Conservation (phyloP, 1,140 invertebrate genomes). For the Plutomurus gul region DNA sequence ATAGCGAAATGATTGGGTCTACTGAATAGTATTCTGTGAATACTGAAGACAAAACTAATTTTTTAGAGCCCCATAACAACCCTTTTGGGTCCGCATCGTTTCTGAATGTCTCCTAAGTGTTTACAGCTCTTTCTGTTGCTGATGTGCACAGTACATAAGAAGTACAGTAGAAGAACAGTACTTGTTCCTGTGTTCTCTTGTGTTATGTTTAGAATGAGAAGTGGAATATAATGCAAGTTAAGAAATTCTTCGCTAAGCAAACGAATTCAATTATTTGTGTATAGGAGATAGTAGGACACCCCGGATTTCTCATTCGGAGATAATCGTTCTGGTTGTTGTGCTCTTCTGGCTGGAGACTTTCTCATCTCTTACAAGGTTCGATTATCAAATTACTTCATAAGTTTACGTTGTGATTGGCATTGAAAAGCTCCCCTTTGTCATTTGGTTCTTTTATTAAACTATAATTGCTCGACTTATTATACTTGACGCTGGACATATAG, state of each 20-base stretch:
- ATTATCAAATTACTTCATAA: conserved; percentile 4
- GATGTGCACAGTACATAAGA: too few relatives aligned
- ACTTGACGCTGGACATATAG: too few relatives aligned
- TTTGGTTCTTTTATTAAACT: neutral
- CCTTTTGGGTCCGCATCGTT: too few relatives aligned
- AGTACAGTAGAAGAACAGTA: too few relatives aligned
- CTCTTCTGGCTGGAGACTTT: neutral
- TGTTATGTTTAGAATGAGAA: conserved; percentile 21
- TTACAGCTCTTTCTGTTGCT: too few relatives aligned
- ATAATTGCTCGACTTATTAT: too few relatives aligned
- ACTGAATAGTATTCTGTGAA: too few relatives aligned
- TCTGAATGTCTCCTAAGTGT: too few relatives aligned
- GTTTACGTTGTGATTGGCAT: neutral
- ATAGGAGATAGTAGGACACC: conserved; percentile 5
- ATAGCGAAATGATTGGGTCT: too few relatives aligned
- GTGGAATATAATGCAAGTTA: conserved; percentile 9
- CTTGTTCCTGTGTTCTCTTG: neutral
- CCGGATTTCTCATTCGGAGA: neutral
- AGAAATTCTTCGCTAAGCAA: neutral
- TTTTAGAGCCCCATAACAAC: too few relatives aligned
- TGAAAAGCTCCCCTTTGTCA: neutral
- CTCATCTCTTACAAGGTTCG: conserved; percentile 17
- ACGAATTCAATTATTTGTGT: conserved; percentile 18
- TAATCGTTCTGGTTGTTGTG: neutral
- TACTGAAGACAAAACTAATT: too few relatives aligned